phyloP scores from a whole-genome alignment of 2,113 vertebrate genomes.

The Dasyornis broadbenti region DNA sequence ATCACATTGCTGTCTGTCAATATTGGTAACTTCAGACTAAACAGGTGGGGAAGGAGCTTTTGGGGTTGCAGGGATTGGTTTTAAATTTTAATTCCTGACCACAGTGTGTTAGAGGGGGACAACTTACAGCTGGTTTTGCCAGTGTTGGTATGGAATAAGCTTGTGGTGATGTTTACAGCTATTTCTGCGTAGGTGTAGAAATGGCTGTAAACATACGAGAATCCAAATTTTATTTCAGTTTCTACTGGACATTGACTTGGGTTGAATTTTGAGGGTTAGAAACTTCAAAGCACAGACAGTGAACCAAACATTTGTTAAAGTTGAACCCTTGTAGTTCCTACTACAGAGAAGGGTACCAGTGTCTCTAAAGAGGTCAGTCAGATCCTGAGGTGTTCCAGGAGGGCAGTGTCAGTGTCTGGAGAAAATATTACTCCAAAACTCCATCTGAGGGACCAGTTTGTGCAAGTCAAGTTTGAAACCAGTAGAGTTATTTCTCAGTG shows the following conservation, averaged over 20 bases:
- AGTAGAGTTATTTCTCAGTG: neutral
- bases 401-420: neutral
- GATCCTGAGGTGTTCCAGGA: neutral
- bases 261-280: neutral
- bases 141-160: neutral
- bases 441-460: neutral
- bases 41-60: neutral
- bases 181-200: too few species aligned
- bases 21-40: neutral
- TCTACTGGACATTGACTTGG: neutral
- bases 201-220: fast-evolving
- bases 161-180: neutral
- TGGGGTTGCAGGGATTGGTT: neutral
- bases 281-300: neutral
- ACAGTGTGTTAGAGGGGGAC: neutral
- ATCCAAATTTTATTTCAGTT: neutral
- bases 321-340: neutral
- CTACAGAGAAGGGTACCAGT: neutral
- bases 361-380: neutral
- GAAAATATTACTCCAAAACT: neutral
- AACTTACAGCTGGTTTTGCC: neutral
- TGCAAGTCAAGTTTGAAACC: neutral
- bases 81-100: neutral
- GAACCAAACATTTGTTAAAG: neutral
- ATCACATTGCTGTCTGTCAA: neutral